Evolutionary conservation across 1,140 invertebrate genomes (phyloP), one percentile per base, ranked within the genome.

Genomic region (Bombus affinis): DNA sequence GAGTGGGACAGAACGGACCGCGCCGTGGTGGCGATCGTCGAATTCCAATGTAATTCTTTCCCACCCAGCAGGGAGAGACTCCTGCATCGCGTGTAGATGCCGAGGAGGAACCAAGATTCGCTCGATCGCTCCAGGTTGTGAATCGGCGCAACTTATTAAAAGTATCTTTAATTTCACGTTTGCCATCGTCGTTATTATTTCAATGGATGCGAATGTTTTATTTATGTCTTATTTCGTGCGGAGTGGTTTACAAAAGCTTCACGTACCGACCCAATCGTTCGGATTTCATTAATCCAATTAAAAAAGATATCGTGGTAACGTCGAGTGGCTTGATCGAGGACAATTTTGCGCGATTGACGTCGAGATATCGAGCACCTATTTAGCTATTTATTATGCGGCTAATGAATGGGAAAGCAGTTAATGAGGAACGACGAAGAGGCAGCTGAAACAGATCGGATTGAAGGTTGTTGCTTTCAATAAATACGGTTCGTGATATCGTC

Each of bases 31-130:
- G 18, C 57, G 84, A 62, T 86, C 77, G 37, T 68, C 65, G 85
- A 42, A 83, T 86, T 76, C 80, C 85, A 28, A 86, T 28, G 80
- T 59, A 74, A 82, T 86, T 82, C 80, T 86, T 82, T 74, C 39
- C 80, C 80, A 42, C 53, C 75, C 76, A 22, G 35, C n/a, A n/a
- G 62, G 42, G 22, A 8, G 77, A 70, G 75, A 78, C 88, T 85
- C 75, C 81, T 77, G 70, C 79, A 77, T 81, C 80, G 73, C 73
- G 39, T 28, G 80, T 22, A 35, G 18, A 70, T 28, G 37, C 9
- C 70, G 25, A 3, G 22, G 12, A 3, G 10, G 22, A 1, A 22
- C 10, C 1, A 15, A 9, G 65, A 66, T 32, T 62, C 28, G 59
- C 47, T 53, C 15, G 47, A 53, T 53, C 47, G 47, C 35, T 8